Evolutionary conservation across 2,113 vertebrate genomes (phyloP).

Genomic region (Piprites chloris): DNA sequence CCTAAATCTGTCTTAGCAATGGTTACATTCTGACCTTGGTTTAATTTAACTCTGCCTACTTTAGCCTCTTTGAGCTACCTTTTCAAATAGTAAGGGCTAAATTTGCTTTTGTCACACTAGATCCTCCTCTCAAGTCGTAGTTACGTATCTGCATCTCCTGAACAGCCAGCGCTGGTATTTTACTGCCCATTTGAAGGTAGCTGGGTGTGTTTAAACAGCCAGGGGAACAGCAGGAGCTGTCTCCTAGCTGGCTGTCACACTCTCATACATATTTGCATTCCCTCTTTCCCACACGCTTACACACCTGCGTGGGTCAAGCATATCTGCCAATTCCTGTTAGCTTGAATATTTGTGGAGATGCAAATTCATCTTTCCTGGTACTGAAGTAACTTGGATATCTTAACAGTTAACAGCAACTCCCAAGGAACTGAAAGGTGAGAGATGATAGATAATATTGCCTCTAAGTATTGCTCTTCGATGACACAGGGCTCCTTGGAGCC

Average conservation of each 20-base stretch:
- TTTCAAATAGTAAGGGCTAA: background rate
- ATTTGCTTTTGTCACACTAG: background rate
- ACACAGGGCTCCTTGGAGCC: background rate
- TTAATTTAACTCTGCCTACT: constrained; percentile 51
- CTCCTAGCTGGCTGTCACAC: background rate
- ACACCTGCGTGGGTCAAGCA: background rate
- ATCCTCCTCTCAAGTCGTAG: background rate
- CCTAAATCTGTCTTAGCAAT: background rate
- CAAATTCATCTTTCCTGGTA: background rate
- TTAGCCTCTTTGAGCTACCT: background rate
- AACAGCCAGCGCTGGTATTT: background rate
- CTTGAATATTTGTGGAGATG: background rate
- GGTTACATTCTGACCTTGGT: constrained; percentile 26
- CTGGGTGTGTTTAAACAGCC: background rate
- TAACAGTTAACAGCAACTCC: background rate
- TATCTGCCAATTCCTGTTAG: background rate
- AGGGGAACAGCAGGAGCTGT: background rate
- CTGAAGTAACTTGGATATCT: background rate
- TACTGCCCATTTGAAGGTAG: background rate
- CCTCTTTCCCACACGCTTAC: background rate
- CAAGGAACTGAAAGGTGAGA: background rate
- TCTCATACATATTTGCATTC: background rate
- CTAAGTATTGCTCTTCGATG: background rate
- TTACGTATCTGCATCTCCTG: background rate
- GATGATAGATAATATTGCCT: background rate